Evolutionary conservation across 64 coral and sea anemone genomes (phyloP).

Genomic region (Trachythela sp.): DNA sequence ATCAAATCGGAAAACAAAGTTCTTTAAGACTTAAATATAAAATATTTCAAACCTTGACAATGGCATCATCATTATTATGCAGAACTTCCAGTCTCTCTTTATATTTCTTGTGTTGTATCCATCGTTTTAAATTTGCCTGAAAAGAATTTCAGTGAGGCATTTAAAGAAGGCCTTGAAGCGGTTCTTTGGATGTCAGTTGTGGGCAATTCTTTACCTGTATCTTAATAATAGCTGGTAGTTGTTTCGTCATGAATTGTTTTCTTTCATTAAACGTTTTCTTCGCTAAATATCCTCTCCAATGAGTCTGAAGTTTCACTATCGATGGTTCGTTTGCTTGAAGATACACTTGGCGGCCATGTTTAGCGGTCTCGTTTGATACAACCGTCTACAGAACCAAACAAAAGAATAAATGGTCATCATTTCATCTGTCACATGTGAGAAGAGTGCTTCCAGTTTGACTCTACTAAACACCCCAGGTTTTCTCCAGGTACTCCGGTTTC

Average conservation of each 20-base stretch:
- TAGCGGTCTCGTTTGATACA: slow-evolving; percentile 62
- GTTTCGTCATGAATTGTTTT: slow-evolving; percentile 75
- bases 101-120: slow-evolving; percentile 69
- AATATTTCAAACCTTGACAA: slow-evolving; percentile 62
- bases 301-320: slow-evolving; percentile 71
- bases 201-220: slow-evolving; percentile 74
- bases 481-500: too few species aligned
- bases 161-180: not conserved
- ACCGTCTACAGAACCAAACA: slow-evolving; percentile 49
- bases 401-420: not conserved
- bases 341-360: slow-evolving; percentile 89
- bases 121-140: slow-evolving; percentile 78
- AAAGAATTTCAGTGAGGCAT: not conserved
- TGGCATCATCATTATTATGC: slow-evolving; percentile 59
- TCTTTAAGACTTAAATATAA: too few species aligned
- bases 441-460: too few species aligned
- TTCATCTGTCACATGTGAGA: too few species aligned
- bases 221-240: slow-evolving; percentile 91
- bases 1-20: too few species aligned
- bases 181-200: too few species aligned
- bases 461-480: too few species aligned
- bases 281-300: slow-evolving; percentile 87
- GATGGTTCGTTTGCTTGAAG: slow-evolving; percentile 88
- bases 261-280: slow-evolving; percentile 73
- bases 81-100: slow-evolving; percentile 71